Base-by-base conservation (phyloP, 2,888 invertebrate species). In the Gasteruption jaculator region DNA sequence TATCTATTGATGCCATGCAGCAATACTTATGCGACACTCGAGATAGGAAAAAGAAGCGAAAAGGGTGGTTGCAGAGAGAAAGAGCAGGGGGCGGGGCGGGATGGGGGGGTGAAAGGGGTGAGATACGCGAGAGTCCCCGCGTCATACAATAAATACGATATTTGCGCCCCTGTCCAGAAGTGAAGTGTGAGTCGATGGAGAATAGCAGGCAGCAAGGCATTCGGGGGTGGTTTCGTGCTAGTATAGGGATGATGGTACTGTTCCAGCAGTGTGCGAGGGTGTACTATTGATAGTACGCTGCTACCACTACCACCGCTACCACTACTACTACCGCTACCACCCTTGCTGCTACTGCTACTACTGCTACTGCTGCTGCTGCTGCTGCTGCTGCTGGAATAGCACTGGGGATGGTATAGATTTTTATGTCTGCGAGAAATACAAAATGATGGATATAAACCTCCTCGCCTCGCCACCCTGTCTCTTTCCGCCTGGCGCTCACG, bases 341-440 rank as follows among this genome's bases (percentile, higher is more conserved):
- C n/a, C n/a, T n/a, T n/a, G n/a, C n/a, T n/a, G n/a, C n/a, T n/a
- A n/a, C n/a, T n/a, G n/a, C n/a, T n/a, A n/a, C n/a, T n/a, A n/a
- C n/a, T n/a, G n/a, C n/a, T n/a, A n/a, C n/a, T n/a, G n/a, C n/a
- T n/a, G n/a, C n/a, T n/a, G n/a, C n/a, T n/a, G n/a, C n/a, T n/a
- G n/a, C n/a, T n/a, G n/a, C n/a, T n/a, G n/a, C n/a, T n/a, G n/a
- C n/a, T n/a, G n/a, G n/a, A n/a, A n/a, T n/a, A n/a, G n/a, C n/a
- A n/a, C 50, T 50, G 58, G 56, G 60, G 60, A 61, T 64, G 60
- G 65, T 66, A 66, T 66, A 66, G 65, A 64, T 65, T 65, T 66
- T 67, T 67, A 67, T 67, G 66, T 65, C 67, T 65, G 63, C 59
- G 64, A 64, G 64, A 63, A 66, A 67, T 65, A 65, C 65, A 64